Evolutionary conservation across 2,113 vertebrate species (phyloP), one percentile per base, ranked within the genome.

Genomic region (Phyllopteryx taeniolatus): DNA sequence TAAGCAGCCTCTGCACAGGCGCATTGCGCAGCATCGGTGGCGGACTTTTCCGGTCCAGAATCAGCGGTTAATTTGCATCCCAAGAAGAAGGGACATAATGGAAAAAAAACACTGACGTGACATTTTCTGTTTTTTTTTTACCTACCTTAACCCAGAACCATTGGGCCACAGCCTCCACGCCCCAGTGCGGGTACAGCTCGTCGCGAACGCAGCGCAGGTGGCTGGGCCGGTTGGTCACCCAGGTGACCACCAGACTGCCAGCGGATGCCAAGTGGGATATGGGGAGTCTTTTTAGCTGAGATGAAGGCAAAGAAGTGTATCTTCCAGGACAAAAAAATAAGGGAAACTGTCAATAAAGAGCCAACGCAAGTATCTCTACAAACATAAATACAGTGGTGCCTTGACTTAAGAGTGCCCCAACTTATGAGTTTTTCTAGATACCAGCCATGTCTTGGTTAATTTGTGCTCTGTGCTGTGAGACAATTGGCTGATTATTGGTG

Each of bases 141-240:
- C 31, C 31, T 91, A 98, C 96, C 94, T 99, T 99, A 22, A 98
- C 94, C 98, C 97, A 99, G 73, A 96, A 94, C 97, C 97, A 99
- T 76, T 97, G 92, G 0, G 94, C 94, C 49, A 95, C 73, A 0
- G 91, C 82, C 69, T 94, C 87, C 49, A 98, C 86, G 0, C 92
- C 94, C 98, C 98, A 99, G 63, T 92, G 87, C 8, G 96, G 96
- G 84, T 95, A 98, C 62, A 99, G 95, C 44, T 98, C 95, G 6
- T 96, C 94, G 35, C 90, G 92, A 51, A 98, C 92, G 72, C 95
- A 99, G 5, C 83, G 92, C n/a, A 94, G 87, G 68, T 97, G 96
- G 71, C 93, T 95, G 71, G 95, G 94, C 44, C 95, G 94, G 67
- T 99, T 99, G 10, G 97, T 99, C 72, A 99, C 96, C 97, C 98